Conservation (phyloP, 2,113 vertebrate species). For the Numenius arquata region DNA sequence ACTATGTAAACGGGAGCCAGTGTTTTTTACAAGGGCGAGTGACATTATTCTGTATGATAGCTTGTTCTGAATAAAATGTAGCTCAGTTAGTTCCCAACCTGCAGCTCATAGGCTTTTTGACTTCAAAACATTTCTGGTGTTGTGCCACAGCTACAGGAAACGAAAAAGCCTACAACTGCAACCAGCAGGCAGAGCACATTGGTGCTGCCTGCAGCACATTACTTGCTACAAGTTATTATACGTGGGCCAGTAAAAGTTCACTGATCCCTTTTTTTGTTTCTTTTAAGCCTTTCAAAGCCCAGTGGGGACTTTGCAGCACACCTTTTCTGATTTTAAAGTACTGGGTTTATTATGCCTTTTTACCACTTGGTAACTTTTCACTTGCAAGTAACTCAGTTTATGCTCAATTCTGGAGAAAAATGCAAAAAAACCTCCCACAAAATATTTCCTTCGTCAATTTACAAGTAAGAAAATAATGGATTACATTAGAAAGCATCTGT, state of each 20-base stretch:
- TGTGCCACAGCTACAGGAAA: background rate
- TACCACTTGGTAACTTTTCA: background rate
- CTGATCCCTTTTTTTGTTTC: background rate
- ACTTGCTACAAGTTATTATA: background rate
- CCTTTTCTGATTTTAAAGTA: background rate
- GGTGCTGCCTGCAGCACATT: background rate
- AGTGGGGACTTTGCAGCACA: background rate
- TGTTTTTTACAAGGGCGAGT: background rate
- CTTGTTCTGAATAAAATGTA: background rate
- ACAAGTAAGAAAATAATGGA: background rate
- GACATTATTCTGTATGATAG: background rate
- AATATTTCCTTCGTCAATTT: background rate
- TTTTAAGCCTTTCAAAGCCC: background rate
- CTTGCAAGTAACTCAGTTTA: background rate
- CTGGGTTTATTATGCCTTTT: background rate
- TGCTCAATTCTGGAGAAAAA: background rate
- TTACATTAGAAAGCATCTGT: background rate
- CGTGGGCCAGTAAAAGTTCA: background rate
- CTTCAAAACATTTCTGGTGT: background rate
- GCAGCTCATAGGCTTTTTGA: background rate
- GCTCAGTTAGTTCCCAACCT: background rate
- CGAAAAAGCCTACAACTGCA: background rate
- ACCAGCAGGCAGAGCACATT: background rate
- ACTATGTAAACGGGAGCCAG: background rate
- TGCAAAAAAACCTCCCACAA: background rate